A percentile compares a stretch with the other conserved stretches of the same genome.
These are phyloP conservation scores for Archivesica marissinica DNA, from an alignment of 1,140 invertebrate genomes.

Conservation along the genomic window DNA sequence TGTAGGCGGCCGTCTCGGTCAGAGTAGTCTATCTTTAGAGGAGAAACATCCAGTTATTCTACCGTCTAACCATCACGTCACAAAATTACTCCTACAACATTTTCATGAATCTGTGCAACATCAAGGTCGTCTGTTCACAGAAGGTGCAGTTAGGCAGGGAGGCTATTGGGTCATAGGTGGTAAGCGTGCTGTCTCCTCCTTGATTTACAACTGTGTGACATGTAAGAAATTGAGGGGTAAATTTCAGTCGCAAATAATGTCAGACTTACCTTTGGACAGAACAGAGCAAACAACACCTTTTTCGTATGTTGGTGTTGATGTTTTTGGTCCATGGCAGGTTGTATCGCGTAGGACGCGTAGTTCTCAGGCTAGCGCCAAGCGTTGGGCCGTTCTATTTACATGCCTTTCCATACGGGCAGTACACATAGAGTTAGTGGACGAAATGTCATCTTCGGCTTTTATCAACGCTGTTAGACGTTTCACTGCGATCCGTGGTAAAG, in stretches of 20 bases:
- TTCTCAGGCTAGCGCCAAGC: not conserved
- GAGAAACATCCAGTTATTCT: slow-evolving; percentile 22
- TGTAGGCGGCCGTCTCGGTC: slow-evolving; percentile 1
- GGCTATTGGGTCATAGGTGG: slow-evolving; percentile 62
- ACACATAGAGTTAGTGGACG: slow-evolving; percentile 24
- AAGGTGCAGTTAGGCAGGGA: slow-evolving; percentile 39
- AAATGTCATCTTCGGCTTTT: not conserved
- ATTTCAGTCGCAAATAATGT: slow-evolving; percentile 21
- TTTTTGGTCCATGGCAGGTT: slow-evolving; percentile 31
- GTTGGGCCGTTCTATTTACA: slow-evolving; percentile 27
- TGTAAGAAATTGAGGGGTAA: slow-evolving; percentile 21
- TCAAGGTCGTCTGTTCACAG: slow-evolving; percentile 37
- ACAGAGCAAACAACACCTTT: no score
- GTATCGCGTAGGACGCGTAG: not conserved
- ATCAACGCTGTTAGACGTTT: slow-evolving; percentile 17
- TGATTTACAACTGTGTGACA: slow-evolving; percentile 22
- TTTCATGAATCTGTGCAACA: slow-evolving; percentile 35
- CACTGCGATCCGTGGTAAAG: not conserved
- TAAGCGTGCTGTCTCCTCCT: slow-evolving; percentile 18
- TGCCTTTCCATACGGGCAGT: slow-evolving; percentile 9
- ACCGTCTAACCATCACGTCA: not conserved
- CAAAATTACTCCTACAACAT: not conserved
- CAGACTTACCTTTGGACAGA: slow-evolving; percentile 6
- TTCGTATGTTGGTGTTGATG: slow-evolving; percentile 14
- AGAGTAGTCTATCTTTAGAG: not conserved